These are phyloP conservation scores for Myrmophylax atrothorax DNA, from an alignment of 2,113 vertebrate genomes.

Conservation along the genomic window DNA sequence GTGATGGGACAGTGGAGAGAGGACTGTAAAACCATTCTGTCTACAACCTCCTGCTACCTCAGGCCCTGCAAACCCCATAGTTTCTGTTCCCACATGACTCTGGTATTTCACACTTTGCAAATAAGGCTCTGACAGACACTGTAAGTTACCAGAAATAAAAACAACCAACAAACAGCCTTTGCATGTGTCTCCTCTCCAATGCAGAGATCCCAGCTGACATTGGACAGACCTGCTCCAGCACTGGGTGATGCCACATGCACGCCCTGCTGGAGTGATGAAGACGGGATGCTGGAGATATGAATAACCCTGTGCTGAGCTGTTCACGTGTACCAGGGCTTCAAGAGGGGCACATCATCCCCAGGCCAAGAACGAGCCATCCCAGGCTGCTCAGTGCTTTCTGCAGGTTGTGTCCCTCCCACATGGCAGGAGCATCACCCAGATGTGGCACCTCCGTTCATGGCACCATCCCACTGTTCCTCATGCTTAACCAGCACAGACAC, in stretches of 20 bases:
- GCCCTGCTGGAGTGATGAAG: not conserved
- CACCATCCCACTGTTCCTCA: not conserved
- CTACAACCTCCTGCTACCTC: not conserved
- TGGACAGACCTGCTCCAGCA: not conserved
- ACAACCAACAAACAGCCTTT: not conserved
- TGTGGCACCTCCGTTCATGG: accelerated
- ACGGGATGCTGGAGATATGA: not conserved
- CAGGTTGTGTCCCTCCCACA: not conserved
- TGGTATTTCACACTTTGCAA: not conserved
- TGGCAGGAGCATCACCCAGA: accelerated
- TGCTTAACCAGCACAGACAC: not conserved
- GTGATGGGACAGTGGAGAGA: not conserved
- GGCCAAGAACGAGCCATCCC: accelerated
- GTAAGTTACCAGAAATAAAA: not conserved
- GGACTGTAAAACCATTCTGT: not conserved
- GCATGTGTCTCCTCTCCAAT: not conserved
- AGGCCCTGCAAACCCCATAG: not conserved
- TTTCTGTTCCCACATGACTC: not conserved
- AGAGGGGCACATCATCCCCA: not conserved
- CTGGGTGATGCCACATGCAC: accelerated
- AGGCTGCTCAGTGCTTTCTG: not conserved
- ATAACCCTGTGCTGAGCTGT: not conserved
- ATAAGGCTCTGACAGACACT: not conserved
- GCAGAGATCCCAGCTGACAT: not conserved
- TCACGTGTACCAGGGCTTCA: not conserved